Evolutionary conservation across 2,888 invertebrate species (phyloP).

Genomic region (Temnothorax ravouxi): DNA sequence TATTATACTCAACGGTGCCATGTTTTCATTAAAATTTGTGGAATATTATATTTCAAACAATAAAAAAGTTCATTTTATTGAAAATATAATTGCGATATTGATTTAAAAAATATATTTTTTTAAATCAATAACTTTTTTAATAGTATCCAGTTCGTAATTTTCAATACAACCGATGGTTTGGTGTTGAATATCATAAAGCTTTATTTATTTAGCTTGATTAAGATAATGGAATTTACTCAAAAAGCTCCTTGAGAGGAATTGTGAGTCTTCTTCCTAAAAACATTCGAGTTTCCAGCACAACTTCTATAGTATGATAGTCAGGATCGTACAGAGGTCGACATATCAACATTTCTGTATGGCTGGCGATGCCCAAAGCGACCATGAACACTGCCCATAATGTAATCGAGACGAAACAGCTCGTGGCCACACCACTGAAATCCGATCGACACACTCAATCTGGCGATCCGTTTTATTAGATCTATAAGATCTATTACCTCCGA

Average conservation of each 20-base stretch:
- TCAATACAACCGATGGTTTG: not conserved
- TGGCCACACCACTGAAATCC: conserved; percentile 83
- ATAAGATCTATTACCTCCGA: not conserved
- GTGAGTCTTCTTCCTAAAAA: conserved; percentile 86
- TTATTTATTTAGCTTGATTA: conserved; percentile 23
- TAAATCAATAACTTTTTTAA: not conserved
- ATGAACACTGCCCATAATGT: conserved; percentile 89
- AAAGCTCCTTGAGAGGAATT: conserved; percentile 87
- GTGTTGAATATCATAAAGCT: not conserved
- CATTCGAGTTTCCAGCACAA: conserved; percentile 88
- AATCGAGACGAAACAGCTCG: conserved; percentile 88
- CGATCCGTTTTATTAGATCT: conserved; percentile 30
- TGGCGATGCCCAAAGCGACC: conserved; percentile 88
- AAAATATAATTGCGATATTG: not conserved
- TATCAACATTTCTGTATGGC: conserved; percentile 90
- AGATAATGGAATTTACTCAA: conserved; percentile 85
- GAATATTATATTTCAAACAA: conserved; percentile 8
- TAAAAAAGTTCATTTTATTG: not conserved
- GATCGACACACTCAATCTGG: conserved; percentile 37
- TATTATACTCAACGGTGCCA: not conserved
- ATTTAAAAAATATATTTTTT: not conserved
- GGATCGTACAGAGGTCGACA: conserved; percentile 92
- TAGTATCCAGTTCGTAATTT: not conserved
- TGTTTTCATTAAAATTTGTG: not conserved
- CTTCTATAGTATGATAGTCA: conserved; percentile 89